Evolutionary conservation across 35 echinoderm and acorn worm genomes (phyloP).

Genomic region (Ophioderma brevispina): DNA sequence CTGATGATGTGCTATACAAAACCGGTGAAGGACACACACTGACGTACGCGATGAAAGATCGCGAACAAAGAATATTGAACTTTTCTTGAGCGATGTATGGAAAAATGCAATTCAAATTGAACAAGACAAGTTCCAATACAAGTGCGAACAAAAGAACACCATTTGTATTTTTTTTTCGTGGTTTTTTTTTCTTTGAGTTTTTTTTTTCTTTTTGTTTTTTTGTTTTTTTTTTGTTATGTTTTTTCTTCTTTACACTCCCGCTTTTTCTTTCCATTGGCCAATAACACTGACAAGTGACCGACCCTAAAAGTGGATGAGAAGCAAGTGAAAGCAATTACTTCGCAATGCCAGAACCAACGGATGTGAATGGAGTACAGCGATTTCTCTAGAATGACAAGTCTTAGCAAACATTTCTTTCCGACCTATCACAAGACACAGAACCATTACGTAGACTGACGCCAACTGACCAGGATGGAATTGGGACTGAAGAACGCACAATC

Average conservation of each 20-base stretch:
- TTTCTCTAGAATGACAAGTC: constrained; percentile 39
- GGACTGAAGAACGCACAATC: constrained; percentile 14
- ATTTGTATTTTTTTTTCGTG: too few relatives aligned
- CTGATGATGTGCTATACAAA: constrained; percentile 45
- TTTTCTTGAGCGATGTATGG: constrained; percentile 4
- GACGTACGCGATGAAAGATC: constrained; percentile 48
- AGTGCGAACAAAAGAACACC: constrained; percentile 30
- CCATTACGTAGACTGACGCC: constrained; percentile 33
- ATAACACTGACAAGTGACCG: constrained; percentile 5
- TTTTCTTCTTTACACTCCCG: too few relatives aligned
- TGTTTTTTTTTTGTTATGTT: too few relatives aligned
- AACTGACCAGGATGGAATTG: background rate
- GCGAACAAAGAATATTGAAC: constrained; percentile 1
- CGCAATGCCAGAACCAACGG: constrained; percentile 24
- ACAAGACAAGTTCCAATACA: constrained; percentile 40
- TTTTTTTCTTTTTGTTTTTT: too few relatives aligned
- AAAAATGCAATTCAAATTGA: constrained; percentile 9
- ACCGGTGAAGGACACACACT: constrained; percentile 27
- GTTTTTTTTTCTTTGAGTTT: too few relatives aligned
- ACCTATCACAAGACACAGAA: background rate
- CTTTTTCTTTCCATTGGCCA: constrained; percentile 37
- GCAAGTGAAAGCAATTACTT: constrained; percentile 31
- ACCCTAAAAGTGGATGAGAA: constrained; percentile 15
- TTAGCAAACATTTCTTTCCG: too few relatives aligned
- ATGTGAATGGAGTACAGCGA: constrained; percentile 9